A percentile compares a stretch with the other conserved stretches of the same genome.
These are phyloP conservation scores for Arothron firmamentum DNA, from an alignment of 2,113 vertebrate species.

Conservation along the genomic window DNA sequence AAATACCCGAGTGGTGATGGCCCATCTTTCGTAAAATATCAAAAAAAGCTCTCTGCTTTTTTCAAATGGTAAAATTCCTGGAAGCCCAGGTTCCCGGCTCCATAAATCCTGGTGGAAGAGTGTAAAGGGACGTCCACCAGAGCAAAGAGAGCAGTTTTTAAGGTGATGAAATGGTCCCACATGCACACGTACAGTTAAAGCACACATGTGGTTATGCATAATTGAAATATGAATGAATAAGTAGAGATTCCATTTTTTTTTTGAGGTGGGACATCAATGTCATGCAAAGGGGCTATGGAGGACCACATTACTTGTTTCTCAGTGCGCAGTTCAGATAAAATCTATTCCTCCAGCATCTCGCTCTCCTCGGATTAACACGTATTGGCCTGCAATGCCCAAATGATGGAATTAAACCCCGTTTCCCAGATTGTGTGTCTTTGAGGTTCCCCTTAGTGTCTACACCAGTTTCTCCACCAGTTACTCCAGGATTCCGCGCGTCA, in stretches of 20 bases:
- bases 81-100: conserved; percentile 30
- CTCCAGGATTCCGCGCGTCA: neutral
- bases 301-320: neutral
- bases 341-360: conserved; percentile 13
- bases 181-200: neutral
- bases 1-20: conserved; percentile 29
- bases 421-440: neutral
- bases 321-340: conserved; percentile 12
- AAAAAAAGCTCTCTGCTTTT: conserved; percentile 48
- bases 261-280: neutral
- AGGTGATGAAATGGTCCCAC: neutral
- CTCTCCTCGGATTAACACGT: conserved; percentile 14
- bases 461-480: neutral
- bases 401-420: conserved; percentile 3
- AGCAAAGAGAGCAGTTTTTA: neutral
- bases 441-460: neutral
- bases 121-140: neutral
- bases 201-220: neutral
- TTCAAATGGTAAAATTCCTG: conserved; percentile 20
- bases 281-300: neutral
- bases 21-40: conserved; percentile 47
- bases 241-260: neutral
- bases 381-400: conserved; percentile 22
- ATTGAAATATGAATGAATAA: conserved; percentile 27
- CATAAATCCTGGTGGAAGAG: conserved; percentile 27